phyloP scores from a whole-genome alignment of 1,140 invertebrate species.

The Aphelenchoides avenae region DNA sequence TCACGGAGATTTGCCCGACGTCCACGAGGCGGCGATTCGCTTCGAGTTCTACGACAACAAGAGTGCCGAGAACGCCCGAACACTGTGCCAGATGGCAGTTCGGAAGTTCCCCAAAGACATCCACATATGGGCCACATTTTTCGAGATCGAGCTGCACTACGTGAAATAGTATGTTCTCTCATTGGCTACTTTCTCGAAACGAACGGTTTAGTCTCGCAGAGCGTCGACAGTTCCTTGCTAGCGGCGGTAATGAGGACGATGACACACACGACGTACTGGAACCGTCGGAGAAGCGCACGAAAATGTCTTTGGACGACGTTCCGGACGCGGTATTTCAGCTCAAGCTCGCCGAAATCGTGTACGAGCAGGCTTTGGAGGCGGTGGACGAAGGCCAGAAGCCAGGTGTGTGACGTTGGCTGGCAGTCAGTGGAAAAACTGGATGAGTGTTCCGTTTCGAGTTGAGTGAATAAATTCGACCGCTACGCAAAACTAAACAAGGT shows the following conservation, averaged over 20 bases:
- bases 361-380: constrained; percentile 1
- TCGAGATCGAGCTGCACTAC: constrained; percentile 34
- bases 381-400: constrained; percentile 1
- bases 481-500: too few relatives aligned
- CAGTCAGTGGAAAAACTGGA: too few relatives aligned
- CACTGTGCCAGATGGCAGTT: constrained; percentile 38
- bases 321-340: constrained; percentile 6
- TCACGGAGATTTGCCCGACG: constrained; percentile 27
- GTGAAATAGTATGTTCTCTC: constrained; percentile 28
- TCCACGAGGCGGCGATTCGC: constrained; percentile 33
- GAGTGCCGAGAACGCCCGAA: constrained; percentile 40
- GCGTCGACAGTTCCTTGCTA: background rate
- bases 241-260: constrained; percentile 1
- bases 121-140: constrained; percentile 34
- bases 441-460: too few relatives aligned
- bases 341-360: constrained; percentile 16
- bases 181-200: constrained; percentile 15
- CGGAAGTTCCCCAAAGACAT: constrained; percentile 34
- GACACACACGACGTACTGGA: constrained; percentile 4
- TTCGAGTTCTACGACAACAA: constrained; percentile 39
- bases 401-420: background rate
- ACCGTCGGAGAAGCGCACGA: constrained; percentile 1
- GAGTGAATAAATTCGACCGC: too few relatives aligned
- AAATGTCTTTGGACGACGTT: background rate
- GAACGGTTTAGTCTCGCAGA: background rate